Percentiles rank a stretch among this genome's conserved stretches.
These are phyloP conservation scores for Amphimallon solstitiale DNA, from an alignment of 2,888 invertebrate genomes.

Conservation along the genomic window DNA sequence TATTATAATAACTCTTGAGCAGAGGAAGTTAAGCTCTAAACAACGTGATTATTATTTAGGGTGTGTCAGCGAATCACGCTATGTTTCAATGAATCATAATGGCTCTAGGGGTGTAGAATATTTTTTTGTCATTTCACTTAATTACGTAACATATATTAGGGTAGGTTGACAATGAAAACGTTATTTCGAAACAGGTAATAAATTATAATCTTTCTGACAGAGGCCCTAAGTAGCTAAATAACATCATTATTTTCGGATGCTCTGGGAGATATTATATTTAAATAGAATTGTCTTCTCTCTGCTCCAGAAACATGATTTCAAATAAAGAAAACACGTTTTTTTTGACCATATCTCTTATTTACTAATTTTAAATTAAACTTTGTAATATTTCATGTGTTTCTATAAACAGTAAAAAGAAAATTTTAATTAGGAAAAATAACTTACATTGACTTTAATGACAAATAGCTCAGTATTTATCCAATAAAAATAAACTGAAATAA, in stretches of 20 bases:
- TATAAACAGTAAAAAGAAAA: no score
- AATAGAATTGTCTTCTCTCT: no score
- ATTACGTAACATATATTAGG: conserved; percentile 44
- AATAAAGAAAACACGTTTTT: no score
- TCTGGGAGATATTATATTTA: no score
- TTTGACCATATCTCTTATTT: no score
- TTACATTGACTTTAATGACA: no score
- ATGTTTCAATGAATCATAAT: conserved; percentile 46
- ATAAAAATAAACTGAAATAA: no score
- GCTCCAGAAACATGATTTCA: no score
- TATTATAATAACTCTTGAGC: conserved; percentile 28
- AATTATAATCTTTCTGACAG: conserved; percentile 38
- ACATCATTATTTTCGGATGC: conserved; percentile 7
- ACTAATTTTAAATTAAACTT: no score
- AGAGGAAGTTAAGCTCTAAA: conserved; percentile 23
- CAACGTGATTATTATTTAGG: conserved; percentile 41
- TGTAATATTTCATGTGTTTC: no score
- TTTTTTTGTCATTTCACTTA: conserved; percentile 45
- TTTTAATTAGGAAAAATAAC: no score
- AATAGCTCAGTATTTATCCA: no score
- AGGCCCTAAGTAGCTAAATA: conserved; percentile 7
- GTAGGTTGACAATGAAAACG: conserved; percentile 26
- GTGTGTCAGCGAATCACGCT: conserved; percentile 47
- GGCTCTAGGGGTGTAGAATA: conserved; percentile 38
- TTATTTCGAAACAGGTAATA: conserved; percentile 29